Percentiles rank a stretch among this genome's conserved stretches.
phyloP scores from a whole-genome alignment of 1,140 invertebrate species.

The Drosophila neocordata region DNA sequence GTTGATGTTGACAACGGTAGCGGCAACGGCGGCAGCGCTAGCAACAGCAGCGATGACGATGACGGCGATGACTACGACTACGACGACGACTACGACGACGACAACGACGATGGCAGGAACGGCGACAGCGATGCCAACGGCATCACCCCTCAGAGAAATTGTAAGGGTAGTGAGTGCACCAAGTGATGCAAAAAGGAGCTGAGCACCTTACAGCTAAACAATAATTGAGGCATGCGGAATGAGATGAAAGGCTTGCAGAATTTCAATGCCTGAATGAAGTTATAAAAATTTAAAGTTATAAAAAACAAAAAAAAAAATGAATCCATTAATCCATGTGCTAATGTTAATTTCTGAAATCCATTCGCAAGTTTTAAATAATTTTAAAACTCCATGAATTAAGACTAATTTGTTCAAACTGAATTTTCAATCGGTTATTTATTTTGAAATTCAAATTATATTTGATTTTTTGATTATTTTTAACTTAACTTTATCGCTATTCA shows the following conservation, averaged over 20 bases:
- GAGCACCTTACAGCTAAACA: conserved; percentile 37
- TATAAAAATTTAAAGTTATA: not conserved
- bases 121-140: conserved; percentile 12
- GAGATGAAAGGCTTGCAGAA: conserved; percentile 20
- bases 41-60: not conserved
- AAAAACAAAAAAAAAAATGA: not conserved
- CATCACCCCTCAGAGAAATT: conserved; percentile 14
- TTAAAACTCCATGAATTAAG: too few relatives aligned
- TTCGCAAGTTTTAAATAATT: too few relatives aligned
- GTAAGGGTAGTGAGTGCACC: conserved; percentile 2
- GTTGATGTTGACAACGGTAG: conserved; percentile 65
- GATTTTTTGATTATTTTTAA: too few relatives aligned
- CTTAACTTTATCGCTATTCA: too few relatives aligned
- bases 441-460: too few relatives aligned
- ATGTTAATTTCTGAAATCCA: too few relatives aligned
- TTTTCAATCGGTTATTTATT: too few relatives aligned
- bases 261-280: not conserved
- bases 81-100: not conserved
- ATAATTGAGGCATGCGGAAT: conserved; percentile 48
- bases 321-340: too few relatives aligned
- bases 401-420: too few relatives aligned
- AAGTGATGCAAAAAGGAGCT: not conserved
- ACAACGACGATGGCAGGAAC: not conserved
- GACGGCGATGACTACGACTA: too few relatives aligned
- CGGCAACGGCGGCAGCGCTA: conserved; percentile 7